Conservation (phyloP, 2,888 invertebrate genomes). For the Lampropteryx suffumata region DNA sequence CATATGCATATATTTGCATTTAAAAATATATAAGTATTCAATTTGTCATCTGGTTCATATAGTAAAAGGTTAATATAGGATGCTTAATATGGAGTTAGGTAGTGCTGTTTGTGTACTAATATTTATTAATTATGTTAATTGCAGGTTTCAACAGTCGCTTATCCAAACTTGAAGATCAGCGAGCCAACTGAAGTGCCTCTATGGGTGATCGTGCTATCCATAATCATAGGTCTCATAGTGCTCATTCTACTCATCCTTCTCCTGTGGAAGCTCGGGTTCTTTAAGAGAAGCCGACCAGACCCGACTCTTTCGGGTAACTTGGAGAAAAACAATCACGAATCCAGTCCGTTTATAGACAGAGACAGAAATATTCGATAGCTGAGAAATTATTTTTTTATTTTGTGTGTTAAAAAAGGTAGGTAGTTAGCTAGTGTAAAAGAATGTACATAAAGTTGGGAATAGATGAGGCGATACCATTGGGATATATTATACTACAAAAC, state of each 20-base stretch:
- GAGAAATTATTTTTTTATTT: slow-evolving; percentile 28
- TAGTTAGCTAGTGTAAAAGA: slow-evolving; percentile 31
- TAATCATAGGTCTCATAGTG: slow-evolving; percentile 91
- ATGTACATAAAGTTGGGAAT: slow-evolving; percentile 38
- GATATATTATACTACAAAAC: slow-evolving; percentile 4
- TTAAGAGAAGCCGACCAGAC: slow-evolving; percentile 92
- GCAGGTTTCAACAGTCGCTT: slow-evolving; percentile 92
- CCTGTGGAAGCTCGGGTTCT: slow-evolving; percentile 95
- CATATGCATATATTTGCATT: too few relatives aligned
- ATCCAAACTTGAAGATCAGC: slow-evolving; percentile 90
- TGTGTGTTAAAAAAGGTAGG: slow-evolving; percentile 36
- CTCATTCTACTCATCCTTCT: slow-evolving; percentile 90
- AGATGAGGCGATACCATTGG: slow-evolving; percentile 23
- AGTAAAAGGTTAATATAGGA: too few relatives aligned
- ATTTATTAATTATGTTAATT: slow-evolving; percentile 2
- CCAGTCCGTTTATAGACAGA: slow-evolving; percentile 84
- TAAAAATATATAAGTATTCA: too few relatives aligned
- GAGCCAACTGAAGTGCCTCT: slow-evolving; percentile 89
- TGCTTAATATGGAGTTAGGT: too few relatives aligned
- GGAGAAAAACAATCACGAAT: slow-evolving; percentile 87
- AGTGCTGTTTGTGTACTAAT: too few relatives aligned
- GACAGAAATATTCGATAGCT: slow-evolving; percentile 78
- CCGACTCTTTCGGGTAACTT: slow-evolving; percentile 91
- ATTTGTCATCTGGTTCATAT: too few relatives aligned
- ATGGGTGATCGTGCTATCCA: slow-evolving; percentile 94